A percentile compares a stretch with the other conserved stretches of the same genome.
These are phyloP conservation scores for Caracal caracal DNA, from an alignment of 2,113 vertebrate genomes.

Conservation along the genomic window DNA sequence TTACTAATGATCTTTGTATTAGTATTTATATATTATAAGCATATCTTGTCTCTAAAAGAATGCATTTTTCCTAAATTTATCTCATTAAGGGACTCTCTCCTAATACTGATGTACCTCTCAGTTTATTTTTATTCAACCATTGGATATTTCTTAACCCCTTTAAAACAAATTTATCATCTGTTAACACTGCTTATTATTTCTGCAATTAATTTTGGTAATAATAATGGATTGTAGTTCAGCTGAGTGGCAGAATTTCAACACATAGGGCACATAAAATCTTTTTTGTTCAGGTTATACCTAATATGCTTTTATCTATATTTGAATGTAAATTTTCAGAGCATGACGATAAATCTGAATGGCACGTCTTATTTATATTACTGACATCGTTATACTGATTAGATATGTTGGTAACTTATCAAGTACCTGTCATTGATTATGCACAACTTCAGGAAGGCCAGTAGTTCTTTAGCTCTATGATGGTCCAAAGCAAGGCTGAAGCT, in stretches of 20 bases:
- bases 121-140: not conserved
- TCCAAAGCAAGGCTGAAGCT: not conserved
- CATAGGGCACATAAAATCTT: not conserved
- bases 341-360: slow-evolving; percentile 59
- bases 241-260: slow-evolving; percentile 33
- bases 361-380: slow-evolving; percentile 48
- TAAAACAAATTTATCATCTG: not conserved
- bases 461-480: not conserved
- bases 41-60: slow-evolving; percentile 7
- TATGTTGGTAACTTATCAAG: slow-evolving; percentile 64
- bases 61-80: not conserved
- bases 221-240: not conserved
- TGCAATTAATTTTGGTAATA: slow-evolving; percentile 47
- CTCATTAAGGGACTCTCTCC: not conserved
- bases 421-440: slow-evolving; percentile 23
- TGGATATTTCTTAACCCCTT: slow-evolving; percentile 8
- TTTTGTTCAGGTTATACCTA: not conserved
- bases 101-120: not conserved
- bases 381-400: slow-evolving; percentile 49
- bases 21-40: slow-evolving; percentile 16
- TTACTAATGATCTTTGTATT: not conserved
- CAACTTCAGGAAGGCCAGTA: not conserved
- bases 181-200: not conserved
- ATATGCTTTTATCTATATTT: slow-evolving; percentile 65
- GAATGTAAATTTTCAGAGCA: slow-evolving; percentile 54